Percentiles rank a stretch among this genome's conserved stretches.
These are phyloP conservation scores for Trichomalopsis sarcophagae DNA, from an alignment of 1,140 invertebrate species.

Conservation along the genomic window DNA sequence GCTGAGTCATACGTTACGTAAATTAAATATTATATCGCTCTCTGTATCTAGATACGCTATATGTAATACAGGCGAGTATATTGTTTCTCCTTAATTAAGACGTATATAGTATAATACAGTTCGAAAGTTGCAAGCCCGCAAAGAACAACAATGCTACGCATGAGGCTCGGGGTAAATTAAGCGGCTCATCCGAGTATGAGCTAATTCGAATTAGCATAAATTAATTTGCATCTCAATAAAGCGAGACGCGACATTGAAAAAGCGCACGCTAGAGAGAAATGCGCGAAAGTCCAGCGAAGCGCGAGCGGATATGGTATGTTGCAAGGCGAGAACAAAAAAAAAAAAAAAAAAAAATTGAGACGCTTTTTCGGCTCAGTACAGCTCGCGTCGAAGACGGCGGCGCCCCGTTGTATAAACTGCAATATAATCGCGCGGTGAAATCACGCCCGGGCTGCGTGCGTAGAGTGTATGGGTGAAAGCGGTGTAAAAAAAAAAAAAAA, in stretches of 20 bases:
- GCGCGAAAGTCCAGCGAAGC: neutral
- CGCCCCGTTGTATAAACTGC: too few species aligned
- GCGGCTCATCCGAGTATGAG: constrained; percentile 40
- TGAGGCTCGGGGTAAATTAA: constrained; percentile 26
- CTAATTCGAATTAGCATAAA: constrained; percentile 38
- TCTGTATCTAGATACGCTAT: too few species aligned
- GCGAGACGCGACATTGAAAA: neutral
- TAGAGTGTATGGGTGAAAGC: constrained; percentile 24
- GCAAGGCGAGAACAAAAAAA: neutral
- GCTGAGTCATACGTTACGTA: neutral
- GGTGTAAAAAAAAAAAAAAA: constrained; percentile 15
- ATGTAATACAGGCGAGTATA: too few species aligned
- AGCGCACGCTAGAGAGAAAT: neutral
- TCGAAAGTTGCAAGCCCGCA: neutral
- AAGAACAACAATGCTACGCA: constrained; percentile 29
- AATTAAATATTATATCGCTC: neutral
- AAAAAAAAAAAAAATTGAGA: neutral
- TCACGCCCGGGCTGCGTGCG: neutral
- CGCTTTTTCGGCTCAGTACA: neutral
- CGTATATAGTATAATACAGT: neutral
- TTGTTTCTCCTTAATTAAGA: neutral
- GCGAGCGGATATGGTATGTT: neutral
- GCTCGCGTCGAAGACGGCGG: neutral
- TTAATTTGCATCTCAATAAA: constrained; percentile 44
- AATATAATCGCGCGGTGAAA: constrained; percentile 35